Evolutionary conservation across 2,797 vertebrate species (phyloP).

Genomic region (Remorina albescens): DNA sequence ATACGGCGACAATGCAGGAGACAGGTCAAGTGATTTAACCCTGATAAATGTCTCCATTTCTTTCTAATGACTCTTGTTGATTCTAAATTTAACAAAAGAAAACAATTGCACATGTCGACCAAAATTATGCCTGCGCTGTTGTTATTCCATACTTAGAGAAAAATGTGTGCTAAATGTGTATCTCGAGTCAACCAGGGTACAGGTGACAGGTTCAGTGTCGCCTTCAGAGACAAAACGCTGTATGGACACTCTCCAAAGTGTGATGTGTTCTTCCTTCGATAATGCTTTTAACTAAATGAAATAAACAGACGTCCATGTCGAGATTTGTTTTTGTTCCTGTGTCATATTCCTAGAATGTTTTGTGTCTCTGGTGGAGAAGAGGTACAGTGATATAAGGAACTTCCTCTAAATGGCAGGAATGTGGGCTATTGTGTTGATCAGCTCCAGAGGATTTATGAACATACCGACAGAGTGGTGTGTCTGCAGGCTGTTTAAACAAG

Average conservation of each 20-base stretch:
- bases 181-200: constrained; percentile 43
- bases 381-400: constrained; percentile 77
- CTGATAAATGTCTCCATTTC: constrained; percentile 39
- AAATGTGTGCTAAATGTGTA: constrained; percentile 35
- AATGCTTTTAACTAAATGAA: constrained; percentile 59
- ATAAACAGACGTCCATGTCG: constrained; percentile 53
- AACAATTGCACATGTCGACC: constrained; percentile 34
- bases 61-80: constrained; percentile 31
- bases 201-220: constrained; percentile 47
- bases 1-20: constrained; percentile 37
- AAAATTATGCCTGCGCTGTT: constrained; percentile 19
- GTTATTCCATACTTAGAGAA: constrained; percentile 48
- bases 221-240: constrained; percentile 42
- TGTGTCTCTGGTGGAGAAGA: constrained; percentile 70
- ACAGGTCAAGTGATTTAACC: constrained; percentile 45
- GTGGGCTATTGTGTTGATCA: constrained; percentile 88
- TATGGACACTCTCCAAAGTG: constrained; percentile 38
- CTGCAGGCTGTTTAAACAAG: constrained; percentile 89
- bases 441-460: constrained; percentile 86
- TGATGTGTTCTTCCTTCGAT: constrained; percentile 43
- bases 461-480: constrained; percentile 77
- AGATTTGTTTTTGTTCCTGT: constrained; percentile 66
- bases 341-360: constrained; percentile 73
- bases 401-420: constrained; percentile 82
- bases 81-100: constrained; percentile 44